Conservation (phyloP, 2,113 vertebrate species). For the Oceanites oceanicus region DNA sequence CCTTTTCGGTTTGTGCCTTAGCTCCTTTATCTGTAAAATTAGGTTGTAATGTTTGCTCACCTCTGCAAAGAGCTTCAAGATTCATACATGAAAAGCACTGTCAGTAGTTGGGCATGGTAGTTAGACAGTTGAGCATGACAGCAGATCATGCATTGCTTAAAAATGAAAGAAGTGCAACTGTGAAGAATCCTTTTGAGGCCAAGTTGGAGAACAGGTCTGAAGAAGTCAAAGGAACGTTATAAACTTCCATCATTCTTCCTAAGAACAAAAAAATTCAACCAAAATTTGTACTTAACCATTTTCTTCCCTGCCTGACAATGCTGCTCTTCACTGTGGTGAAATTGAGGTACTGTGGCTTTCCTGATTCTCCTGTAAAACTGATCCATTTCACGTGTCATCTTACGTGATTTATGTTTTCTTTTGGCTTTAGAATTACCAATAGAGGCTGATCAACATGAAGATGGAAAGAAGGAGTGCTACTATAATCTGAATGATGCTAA, state of each 20-base stretch:
- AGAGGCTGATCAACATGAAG: constrained; percentile 58
- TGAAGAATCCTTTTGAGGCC: background rate
- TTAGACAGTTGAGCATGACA: background rate
- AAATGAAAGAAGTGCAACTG: background rate
- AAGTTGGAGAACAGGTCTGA: background rate
- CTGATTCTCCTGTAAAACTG: background rate
- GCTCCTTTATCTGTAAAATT: background rate
- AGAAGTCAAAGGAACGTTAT: background rate
- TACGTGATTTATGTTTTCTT: background rate
- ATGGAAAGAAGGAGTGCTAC: constrained; percentile 95
- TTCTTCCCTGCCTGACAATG: background rate
- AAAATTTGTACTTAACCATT: background rate
- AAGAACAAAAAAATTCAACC: background rate
- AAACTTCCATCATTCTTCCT: background rate
- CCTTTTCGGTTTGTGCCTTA: background rate
- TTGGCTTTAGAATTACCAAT: constrained; percentile 31
- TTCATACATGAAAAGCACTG: background rate
- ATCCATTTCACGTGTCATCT: background rate
- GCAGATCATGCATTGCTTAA: background rate
- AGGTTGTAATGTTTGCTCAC: background rate
- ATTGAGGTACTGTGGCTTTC: background rate
- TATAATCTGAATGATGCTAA: constrained; percentile 91
- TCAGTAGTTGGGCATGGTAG: background rate
- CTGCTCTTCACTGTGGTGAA: background rate
- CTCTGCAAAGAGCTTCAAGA: background rate